Evolutionary conservation across 2,888 invertebrate species (phyloP), one percentile per base, ranked within the genome.

Genomic region (Odontocerum albicorne): DNA sequence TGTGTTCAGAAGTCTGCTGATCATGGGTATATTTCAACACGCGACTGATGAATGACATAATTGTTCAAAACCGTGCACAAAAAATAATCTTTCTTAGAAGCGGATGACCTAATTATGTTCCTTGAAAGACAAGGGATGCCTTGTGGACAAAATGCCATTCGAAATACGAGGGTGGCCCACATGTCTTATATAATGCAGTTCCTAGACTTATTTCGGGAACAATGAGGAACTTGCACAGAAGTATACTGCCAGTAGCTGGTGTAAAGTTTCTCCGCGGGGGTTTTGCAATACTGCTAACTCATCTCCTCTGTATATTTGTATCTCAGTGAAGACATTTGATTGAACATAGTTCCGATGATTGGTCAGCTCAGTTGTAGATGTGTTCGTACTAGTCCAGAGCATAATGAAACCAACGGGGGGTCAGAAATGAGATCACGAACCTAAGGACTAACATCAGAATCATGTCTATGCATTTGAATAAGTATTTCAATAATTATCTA

Each of bases 381-480:
- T 51, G 42, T 51, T 51, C 50, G 35, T 50, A 42, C 32, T 10
- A 38, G 27, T 46, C 35, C 22, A 16, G 22, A 31, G 20, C 43
- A 27, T 57, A 45, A 57, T 54, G 32, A 44, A 49, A 43, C 22
- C 58, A 55, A 55, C 58, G 58, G 58, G 58, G 21, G 50, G 19
- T 35, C 42, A 15, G 50, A 58, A 55, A 58, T 58, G 54, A 55
- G 55, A 46, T 58, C 58, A 55, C 58, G 58, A 51, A 33, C 39
- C 31, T 4, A 8, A 38, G 39, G 45, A 49, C 38, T 19, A 22
- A 35, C 42, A 13, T 27, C 33, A 32, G 40, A 36, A 39, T 19
- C 49, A 36, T 44, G 50, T 21, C 33, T 13, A 27, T 47, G 52
- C 42, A 47, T 46, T 51, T 46, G 47, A 47, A 52, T 47, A 52